Base-by-base conservation (phyloP, 2,113 vertebrate species). In the Stegastes partitus region DNA sequence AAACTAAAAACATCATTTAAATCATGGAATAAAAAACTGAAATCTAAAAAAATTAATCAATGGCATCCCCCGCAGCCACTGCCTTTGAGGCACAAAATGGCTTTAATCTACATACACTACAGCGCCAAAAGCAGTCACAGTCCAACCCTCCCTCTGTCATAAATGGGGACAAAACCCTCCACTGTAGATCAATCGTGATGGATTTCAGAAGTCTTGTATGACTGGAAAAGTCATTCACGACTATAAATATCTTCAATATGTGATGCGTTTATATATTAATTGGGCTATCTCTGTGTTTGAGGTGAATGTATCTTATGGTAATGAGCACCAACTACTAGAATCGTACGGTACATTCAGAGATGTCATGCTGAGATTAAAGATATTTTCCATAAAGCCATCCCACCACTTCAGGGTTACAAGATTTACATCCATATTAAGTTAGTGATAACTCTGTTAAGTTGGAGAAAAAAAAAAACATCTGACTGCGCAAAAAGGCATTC, bases 281-380 rank as follows among this genome's bases (percentile, higher is more conserved):
- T 18, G 21, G 22, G 57, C 16, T 34, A 31, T 22, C 26, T 10
- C 23, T 2, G 23, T 22, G 14, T 28, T 47, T 50, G 18, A 25
- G n/a, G 16, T 63, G 18, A 42, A 70, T 23, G 6, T 37, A 45
- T 53, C 2, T 22, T 15, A 3, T 62, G 14, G 26, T 53, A 74
- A 73, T 50, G 37, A 66, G 42, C 54, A 62, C 55, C 16, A 51
- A 65, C 66, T 51, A 54, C 18, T n/a, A 11, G n/a, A 64, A 12
- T 22, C 11, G 11, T 50, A 37, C 49, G 74, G 63, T 44, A 51
- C 12, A 11, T 49, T 11, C 22, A 73, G 15, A 28, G 53, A 50
- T 28, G 57, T 74, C 53, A 62, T 59, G 63, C 67, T n/a, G 63
- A 79, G 57, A 77, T 54, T 34, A 68, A 59, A 68, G 18, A 51